Base-by-base conservation (phyloP, 2,113 vertebrate genomes). In the Boleophthalmus pectinirostris region DNA sequence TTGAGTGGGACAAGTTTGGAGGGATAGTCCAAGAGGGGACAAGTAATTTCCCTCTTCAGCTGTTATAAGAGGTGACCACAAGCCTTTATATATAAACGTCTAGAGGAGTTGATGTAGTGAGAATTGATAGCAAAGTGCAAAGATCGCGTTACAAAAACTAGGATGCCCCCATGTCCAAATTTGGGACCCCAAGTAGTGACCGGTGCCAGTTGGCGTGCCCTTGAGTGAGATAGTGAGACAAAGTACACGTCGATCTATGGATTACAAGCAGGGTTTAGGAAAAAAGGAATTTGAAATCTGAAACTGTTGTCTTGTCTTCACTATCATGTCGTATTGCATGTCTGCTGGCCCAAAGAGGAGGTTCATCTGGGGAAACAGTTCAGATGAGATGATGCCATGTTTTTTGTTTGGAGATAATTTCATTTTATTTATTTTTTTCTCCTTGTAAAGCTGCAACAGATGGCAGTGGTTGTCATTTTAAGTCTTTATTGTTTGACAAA, bases 261-360 rank as follows among this genome's bases (percentile, higher is more conserved):
- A 92, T 93, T 93, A 92, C 83, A 82, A 75, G 69, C 84, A 78
- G 87, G 88, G 79, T 91, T 92, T 90, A 85, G 74, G 75, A 83
- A 85, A 88, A 35, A 90, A 87, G 78, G 90, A 87, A 85, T 81
- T 82, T 64, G 92, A 91, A 91, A 93, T 89, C 77, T 78, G 89
- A 93, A 89, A 90, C 92, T 90, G 91, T 91, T 92, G 83, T 90
- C 92, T 89, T 90, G 88, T 91, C 92, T 88, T 33, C 57, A 78
- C 82, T 85, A 85, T 88, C 87, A 73, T 87, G 76, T 51, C 72
- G 81, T 88, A 78, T 90, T 89, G 83, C 89, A 86, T 87, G 82
- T 85, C 87, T 69, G 79, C 73, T 73, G 84, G 84, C 82, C 29
- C 33, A 1, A 12, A 87, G 14, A 86, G 87, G 84, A 85, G 85